phyloP scores from a whole-genome alignment of 2,797 vertebrate genomes.

The Gorsachius magnificus region DNA sequence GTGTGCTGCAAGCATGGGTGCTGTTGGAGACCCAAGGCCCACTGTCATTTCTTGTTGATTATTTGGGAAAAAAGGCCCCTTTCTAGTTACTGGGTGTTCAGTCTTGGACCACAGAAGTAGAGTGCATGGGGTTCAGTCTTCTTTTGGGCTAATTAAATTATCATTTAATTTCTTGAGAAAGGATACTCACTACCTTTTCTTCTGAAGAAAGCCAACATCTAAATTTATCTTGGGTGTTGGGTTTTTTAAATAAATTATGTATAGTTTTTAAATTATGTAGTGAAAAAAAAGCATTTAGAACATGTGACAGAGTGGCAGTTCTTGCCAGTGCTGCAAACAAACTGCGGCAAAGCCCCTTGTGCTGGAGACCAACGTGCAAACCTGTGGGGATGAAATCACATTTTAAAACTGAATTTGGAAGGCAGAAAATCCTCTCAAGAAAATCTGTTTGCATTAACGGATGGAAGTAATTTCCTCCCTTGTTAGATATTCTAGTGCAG shows the following conservation, averaged over 20 bases:
- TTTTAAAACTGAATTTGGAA: neutral
- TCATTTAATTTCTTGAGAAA: neutral
- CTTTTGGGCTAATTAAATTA: neutral
- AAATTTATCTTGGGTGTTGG: neutral
- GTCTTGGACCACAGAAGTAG: neutral
- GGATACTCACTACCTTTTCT: neutral
- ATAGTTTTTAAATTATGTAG: neutral
- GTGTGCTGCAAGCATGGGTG: neutral
- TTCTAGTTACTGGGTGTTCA: neutral
- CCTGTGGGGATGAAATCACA: neutral
- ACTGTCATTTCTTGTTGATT: neutral
- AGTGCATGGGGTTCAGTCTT: neutral
- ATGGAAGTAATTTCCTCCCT: slow-evolving; percentile 25
- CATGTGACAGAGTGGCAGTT: neutral
- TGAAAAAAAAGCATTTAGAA: neutral
- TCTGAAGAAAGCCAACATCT: neutral
- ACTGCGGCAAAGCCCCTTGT: neutral
- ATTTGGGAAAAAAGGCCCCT: neutral
- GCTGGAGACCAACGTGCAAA: neutral
- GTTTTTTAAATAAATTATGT: neutral
- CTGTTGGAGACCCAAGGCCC: neutral
- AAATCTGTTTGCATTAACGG: neutral
- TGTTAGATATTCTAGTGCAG: neutral
- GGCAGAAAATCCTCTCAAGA: neutral
- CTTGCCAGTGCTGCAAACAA: neutral